Percentiles rank a stretch among this genome's conserved stretches.
Conservation (phyloP, 2,888 invertebrate genomes). For the Ophraella communa region DNA sequence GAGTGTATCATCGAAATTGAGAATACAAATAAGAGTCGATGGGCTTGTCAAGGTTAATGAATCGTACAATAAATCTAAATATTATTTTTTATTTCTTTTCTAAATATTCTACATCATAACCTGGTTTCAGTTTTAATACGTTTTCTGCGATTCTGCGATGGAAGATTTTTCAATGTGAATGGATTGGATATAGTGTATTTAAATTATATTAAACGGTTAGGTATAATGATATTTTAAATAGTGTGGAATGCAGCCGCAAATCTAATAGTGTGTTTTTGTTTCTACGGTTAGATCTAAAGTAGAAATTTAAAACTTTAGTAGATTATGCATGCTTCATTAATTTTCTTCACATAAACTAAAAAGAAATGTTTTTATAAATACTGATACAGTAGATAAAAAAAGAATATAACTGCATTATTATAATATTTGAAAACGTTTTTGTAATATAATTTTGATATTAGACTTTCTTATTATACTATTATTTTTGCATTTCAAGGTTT, state of each 20-base stretch:
- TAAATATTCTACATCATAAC: neutral
- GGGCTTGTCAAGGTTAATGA: conserved; percentile 4
- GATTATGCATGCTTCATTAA: too few relatives aligned
- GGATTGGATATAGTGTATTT: neutral
- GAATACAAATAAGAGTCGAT: conserved; percentile 2
- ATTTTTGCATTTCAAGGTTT: too few relatives aligned
- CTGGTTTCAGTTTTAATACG: neutral
- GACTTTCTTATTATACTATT: too few relatives aligned
- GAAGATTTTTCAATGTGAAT: neutral
- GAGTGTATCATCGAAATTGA: conserved; percentile 11
- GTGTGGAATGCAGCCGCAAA: neutral
- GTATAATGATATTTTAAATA: neutral
- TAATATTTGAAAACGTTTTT: too few relatives aligned
- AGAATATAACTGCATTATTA: too few relatives aligned
- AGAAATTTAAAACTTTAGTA: too few relatives aligned
- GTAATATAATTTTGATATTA: too few relatives aligned
- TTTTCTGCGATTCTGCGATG: neutral
- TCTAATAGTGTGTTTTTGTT: too few relatives aligned
- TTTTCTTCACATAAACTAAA: too few relatives aligned
- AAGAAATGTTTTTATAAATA: too few relatives aligned
- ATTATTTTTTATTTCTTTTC: neutral
- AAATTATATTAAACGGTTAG: neutral
- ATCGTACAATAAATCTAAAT: neutral
- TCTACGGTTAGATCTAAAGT: neutral
- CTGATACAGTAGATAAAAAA: too few relatives aligned